These are phyloP conservation scores for Leucopternis melanops DNA, from an alignment of 2,113 vertebrate species.

Conservation along the genomic window DNA sequence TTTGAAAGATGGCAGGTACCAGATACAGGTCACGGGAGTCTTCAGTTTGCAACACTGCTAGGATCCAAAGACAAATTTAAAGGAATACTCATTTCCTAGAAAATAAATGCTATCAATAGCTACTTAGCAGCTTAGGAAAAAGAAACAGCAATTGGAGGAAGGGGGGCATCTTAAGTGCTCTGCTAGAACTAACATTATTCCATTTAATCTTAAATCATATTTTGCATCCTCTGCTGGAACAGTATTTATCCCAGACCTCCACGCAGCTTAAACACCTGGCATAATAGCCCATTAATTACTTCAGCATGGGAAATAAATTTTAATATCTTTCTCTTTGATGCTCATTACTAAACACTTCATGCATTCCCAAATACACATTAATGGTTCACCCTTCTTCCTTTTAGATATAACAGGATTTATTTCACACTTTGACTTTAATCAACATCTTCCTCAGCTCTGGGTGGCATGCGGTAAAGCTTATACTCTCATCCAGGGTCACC, in stretches of 20 bases:
- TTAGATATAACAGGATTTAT: not conserved
- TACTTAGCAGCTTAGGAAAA: not conserved
- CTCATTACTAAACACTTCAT: not conserved
- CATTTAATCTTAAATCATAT: not conserved
- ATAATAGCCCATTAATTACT: conserved; percentile 46
- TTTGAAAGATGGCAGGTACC: not conserved
- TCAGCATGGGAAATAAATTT: conserved; percentile 31
- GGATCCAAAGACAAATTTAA: not conserved
- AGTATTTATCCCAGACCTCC: not conserved
- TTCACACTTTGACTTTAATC: not conserved
- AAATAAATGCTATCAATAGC: not conserved
- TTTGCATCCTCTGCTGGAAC: not conserved
- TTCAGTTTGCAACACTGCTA: not conserved
- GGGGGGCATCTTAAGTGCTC: not conserved
- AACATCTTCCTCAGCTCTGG: not conserved
- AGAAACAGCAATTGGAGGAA: not conserved
- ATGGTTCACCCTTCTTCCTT: not conserved
- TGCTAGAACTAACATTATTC: not conserved
- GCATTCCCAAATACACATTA: not conserved
- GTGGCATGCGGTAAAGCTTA: not conserved
- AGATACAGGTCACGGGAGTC: not conserved
- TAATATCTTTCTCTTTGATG: conserved; percentile 4
- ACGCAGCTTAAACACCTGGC: conserved; percentile 20
- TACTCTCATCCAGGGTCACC: not conserved
- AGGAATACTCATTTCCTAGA: not conserved